These are phyloP conservation scores for Aerospiza tachiro DNA, from an alignment of 2,797 vertebrate genomes.

Conservation along the genomic window DNA sequence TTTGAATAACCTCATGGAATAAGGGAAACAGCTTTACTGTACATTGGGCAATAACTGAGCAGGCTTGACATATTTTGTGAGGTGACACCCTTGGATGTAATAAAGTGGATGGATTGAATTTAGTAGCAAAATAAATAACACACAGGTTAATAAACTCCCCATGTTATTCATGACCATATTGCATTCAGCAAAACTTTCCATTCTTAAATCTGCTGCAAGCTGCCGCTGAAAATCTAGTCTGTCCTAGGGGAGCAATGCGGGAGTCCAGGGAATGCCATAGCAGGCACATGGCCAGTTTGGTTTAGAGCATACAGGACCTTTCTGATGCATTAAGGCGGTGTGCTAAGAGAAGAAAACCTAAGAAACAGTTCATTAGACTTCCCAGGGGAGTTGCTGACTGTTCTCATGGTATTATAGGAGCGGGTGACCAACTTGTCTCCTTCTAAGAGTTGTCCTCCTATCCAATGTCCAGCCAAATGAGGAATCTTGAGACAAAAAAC, in stretches of 20 bases:
- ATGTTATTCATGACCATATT: slow-evolving; percentile 40
- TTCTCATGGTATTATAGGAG: neutral
- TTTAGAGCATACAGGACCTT: neutral
- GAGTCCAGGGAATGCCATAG: neutral
- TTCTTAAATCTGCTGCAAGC: slow-evolving; percentile 9
- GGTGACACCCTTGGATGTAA: slow-evolving; percentile 29
- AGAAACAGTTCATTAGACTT: neutral
- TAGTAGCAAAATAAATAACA: slow-evolving; percentile 52
- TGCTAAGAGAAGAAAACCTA: neutral
- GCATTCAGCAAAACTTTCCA: slow-evolving; percentile 41
- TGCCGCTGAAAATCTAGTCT: neutral
- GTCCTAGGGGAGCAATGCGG: neutral
- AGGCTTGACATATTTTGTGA: slow-evolving; percentile 28
- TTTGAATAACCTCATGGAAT: slow-evolving; percentile 48
- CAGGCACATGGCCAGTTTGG: neutral
- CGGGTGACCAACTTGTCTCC: neutral
- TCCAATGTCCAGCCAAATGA: neutral
- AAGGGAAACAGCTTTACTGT: slow-evolving; percentile 16
- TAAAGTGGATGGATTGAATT: slow-evolving; percentile 47
- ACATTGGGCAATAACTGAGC: slow-evolving; percentile 6
- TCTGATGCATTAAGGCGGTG: neutral
- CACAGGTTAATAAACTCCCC: slow-evolving; percentile 12
- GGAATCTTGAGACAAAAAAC: neutral
- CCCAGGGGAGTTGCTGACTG: neutral
- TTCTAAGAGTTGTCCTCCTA: neutral